Conservation (phyloP, 2,797 vertebrate genomes). For the Danio tinwini region DNA sequence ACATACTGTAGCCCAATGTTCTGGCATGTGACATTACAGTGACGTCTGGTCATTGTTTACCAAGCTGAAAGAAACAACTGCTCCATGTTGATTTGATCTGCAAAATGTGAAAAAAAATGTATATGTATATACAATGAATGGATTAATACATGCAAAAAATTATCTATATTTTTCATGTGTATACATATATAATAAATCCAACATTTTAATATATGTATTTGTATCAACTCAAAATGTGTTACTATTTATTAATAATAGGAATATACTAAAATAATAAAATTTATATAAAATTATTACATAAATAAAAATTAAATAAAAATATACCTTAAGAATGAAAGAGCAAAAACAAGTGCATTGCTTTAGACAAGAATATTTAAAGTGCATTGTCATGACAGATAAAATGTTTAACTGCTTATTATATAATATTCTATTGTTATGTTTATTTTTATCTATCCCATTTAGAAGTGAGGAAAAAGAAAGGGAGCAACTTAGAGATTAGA, state of each 20-base stretch:
- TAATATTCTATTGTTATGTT: conserved; percentile 51
- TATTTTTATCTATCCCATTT: conserved; percentile 50
- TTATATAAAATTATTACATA: too few species aligned
- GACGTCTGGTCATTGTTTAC: conserved; percentile 20
- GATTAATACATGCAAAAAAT: too few species aligned
- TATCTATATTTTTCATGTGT: too few species aligned
- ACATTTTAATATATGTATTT: too few species aligned
- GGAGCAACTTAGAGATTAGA: neutral
- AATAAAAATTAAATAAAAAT: too few species aligned
- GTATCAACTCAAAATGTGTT: too few species aligned
- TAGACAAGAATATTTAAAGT: conserved; percentile 5
- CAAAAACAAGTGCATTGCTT: neutral
- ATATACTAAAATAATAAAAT: too few species aligned
- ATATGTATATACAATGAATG: too few species aligned
- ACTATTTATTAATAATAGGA: too few species aligned
- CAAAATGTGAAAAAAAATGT: too few species aligned
- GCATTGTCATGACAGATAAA: conserved; percentile 16
- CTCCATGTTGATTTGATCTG: neutral
- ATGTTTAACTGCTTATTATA: neutral
- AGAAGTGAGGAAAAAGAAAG: conserved; percentile 22
- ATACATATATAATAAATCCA: too few species aligned
- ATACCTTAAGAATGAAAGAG: neutral
- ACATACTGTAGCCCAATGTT: neutral
- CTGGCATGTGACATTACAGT: neutral
- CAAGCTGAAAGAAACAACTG: neutral